A percentile compares a stretch with the other conserved stretches of the same genome.
phyloP scores from a whole-genome alignment of 2,797 vertebrate species.

The Brachyrhaphis roseni region DNA sequence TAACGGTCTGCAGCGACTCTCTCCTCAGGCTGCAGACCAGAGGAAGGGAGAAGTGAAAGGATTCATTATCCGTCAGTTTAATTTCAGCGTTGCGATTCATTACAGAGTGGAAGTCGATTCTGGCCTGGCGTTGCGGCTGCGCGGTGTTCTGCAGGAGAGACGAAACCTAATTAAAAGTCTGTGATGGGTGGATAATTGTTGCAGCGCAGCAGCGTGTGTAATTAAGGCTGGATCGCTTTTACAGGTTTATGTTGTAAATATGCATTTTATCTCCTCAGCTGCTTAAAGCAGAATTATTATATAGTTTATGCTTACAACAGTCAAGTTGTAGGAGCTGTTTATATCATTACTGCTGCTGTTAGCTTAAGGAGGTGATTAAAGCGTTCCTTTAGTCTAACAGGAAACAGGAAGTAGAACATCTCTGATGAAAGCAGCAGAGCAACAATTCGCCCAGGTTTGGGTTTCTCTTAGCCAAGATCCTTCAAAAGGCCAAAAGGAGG shows the following conservation, averaged over 20 bases:
- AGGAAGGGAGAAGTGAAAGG: constrained; percentile 6
- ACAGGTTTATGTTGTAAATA: constrained; percentile 57
- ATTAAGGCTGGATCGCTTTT: constrained; percentile 62
- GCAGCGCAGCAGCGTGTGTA: constrained; percentile 59
- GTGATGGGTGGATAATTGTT: constrained; percentile 66
- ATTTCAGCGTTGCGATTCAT: constrained; percentile 69
- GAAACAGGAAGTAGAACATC: not conserved
- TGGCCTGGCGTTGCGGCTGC: constrained; percentile 4
- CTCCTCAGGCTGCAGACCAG: not conserved
- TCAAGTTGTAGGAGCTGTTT: constrained; percentile 4
- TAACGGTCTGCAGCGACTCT: not conserved
- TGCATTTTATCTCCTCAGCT: constrained; percentile 26
- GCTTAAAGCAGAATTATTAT: constrained; percentile 15
- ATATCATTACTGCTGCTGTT: constrained; percentile 10
- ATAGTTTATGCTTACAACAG: not conserved
- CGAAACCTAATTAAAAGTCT: constrained; percentile 58
- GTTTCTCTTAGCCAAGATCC: constrained; percentile 16
- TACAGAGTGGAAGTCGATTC: constrained; percentile 41
- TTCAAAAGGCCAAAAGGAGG: constrained; percentile 32
- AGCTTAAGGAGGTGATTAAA: constrained; percentile 35
- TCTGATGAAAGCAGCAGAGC: not conserved
- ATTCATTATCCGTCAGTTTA: constrained; percentile 67
- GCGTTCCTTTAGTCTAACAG: not conserved
- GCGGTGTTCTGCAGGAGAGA: constrained; percentile 20
- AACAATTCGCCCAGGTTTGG: not conserved